These are phyloP conservation scores for Phrynosoma platyrhinos DNA, from an alignment of 2,113 vertebrate species.

Conservation along the genomic window DNA sequence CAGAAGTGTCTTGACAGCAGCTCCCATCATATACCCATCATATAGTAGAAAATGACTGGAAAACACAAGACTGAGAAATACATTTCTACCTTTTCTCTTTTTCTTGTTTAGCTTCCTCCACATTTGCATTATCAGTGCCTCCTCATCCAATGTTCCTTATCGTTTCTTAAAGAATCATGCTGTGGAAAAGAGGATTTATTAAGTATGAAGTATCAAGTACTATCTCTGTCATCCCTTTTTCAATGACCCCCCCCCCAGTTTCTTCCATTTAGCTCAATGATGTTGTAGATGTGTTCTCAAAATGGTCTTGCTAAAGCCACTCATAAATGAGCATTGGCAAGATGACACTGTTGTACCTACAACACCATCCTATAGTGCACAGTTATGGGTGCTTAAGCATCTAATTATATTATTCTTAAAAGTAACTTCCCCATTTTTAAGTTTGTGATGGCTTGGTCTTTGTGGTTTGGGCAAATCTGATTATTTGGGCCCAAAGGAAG, in stretches of 20 bases:
- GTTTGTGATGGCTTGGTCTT: no score
- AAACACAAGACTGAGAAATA: not conserved
- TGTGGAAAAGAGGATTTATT: not conserved
- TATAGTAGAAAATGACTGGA: not conserved
- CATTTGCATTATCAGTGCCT: not conserved
- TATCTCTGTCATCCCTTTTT: not conserved
- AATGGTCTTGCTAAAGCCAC: not conserved
- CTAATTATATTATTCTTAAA: no score
- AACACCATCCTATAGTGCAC: no score
- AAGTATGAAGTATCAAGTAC: not conserved
- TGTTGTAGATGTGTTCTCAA: not conserved
- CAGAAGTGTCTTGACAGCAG: not conserved
- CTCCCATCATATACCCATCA: not conserved
- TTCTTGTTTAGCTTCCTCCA: not conserved
- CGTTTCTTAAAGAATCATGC: not conserved
- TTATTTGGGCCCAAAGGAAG: no score
- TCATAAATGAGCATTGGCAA: no score
- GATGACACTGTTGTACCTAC: no score
- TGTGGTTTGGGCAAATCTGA: no score
- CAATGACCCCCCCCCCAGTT: not conserved
- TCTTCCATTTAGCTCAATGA: no score
- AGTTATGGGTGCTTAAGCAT: no score
- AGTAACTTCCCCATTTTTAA: not conserved
- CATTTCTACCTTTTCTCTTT: not conserved
- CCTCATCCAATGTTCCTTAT: not conserved